Base-by-base conservation (phyloP, 1,140 invertebrate species). In the Eubasilissa regina region DNA sequence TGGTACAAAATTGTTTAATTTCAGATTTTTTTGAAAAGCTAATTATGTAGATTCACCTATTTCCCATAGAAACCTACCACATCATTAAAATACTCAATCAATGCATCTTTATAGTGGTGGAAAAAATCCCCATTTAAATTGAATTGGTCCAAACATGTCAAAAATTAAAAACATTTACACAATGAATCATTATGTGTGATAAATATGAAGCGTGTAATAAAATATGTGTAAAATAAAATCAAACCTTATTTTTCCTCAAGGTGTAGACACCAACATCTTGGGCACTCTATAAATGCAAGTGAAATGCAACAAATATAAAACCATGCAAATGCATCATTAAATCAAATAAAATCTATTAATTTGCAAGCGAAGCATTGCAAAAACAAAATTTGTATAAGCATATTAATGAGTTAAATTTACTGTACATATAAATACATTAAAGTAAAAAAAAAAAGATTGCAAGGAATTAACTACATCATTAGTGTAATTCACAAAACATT, bases 191-290 rank as follows among this genome's bases (percentile, higher is more conserved):
- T 7, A 35, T 35, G 25, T 35, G 55, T 51, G 17, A 58, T 15
- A 19, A 17, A 21, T 15, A 21, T 58, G 17, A 19, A 56, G 11
- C 10, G 53, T 9, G n/a, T 56, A 15, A 13, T 13, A 56, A n/a
- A 15, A 17, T 55, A 15, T 56, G 53, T 56, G 53, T 8, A 15
- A 56, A 58, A 15, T 13, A 6, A 64, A 62, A 25, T 56, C 81
- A 78, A 82, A 82, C 81, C 81, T 82, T 82, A 66, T 80, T 82
- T 80, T 78, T 74, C 53, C 53, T 82, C 68, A 82, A 80, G n/a
- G 81, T 82, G 78, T 80, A 82, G 78, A 82, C 81, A 60, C 81
- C 78, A 58, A 80, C 55, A 45, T 82, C 81, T 75, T 75, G 81
- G 48, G 73, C 58, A 68, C 81, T 82, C 81, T 82, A 80, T 60